A percentile compares a stretch with the other conserved stretches of the same genome.
Evolutionary conservation across 2,888 invertebrate species (phyloP).

Genomic region (Oligia latruncula): DNA sequence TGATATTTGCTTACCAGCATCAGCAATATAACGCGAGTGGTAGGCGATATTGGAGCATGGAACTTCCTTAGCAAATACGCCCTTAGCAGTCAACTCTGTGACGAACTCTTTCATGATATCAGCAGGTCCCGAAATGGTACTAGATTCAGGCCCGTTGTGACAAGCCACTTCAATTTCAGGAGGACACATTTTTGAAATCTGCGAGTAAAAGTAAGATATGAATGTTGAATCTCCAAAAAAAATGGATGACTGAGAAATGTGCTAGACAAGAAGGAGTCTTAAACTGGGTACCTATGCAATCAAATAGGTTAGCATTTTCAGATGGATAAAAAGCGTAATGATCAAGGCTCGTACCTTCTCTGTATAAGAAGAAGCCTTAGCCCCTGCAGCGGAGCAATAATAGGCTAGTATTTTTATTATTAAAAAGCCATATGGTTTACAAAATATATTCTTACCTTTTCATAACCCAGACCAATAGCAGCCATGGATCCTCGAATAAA

Average conservation of each 20-base stretch:
- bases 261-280: not conserved
- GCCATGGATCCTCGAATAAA: conserved; percentile 96
- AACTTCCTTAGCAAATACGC: too few relatives aligned
- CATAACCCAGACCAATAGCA: conserved; percentile 93
- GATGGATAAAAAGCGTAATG: not conserved
- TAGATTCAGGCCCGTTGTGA: too few relatives aligned
- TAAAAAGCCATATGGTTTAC: not conserved
- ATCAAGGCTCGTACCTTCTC: not conserved
- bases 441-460: conserved; percentile 77
- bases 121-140: too few relatives aligned
- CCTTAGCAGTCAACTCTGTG: too few relatives aligned
- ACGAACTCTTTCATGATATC: too few relatives aligned
- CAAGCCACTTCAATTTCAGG: too few relatives aligned
- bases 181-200: too few relatives aligned
- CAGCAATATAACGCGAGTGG: too few relatives aligned
- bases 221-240: too few relatives aligned
- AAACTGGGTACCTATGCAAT: not conserved
- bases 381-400: not conserved
- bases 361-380: not conserved
- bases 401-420: not conserved
- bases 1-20: too few relatives aligned
- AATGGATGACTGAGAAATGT: not conserved
- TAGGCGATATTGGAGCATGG: too few relatives aligned
- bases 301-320: not conserved
- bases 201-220: too few relatives aligned